Evolutionary conservation across 2,113 vertebrate genomes (phyloP), one percentile per base, ranked within the genome.

Genomic region (Mesembrinibis cayennensis): DNA sequence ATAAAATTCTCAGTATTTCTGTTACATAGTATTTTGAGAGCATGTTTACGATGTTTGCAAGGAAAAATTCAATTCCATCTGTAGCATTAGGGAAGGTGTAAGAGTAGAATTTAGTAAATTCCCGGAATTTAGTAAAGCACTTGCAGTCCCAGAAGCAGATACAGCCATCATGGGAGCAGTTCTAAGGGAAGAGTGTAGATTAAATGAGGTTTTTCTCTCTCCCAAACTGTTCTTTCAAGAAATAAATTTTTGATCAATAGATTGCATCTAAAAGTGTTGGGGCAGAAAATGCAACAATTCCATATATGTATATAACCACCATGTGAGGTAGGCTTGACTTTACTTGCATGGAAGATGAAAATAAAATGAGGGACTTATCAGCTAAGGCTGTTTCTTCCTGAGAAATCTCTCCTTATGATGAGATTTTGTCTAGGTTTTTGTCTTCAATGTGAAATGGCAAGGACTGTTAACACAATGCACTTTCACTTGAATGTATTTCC

Each of bases 171-270:
- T 13, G 32, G 44, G 36, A 81, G 27, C 30, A 89, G 19, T 81
- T n/a, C 67, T 86, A 49, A 81, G 29, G 22, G 67, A 95, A 70
- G 17, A 22, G 2, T 7, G 12, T 73, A 55, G 50, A 53, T 92
- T 69, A 95, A 96, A 90, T 49, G 47, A 92, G 10, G 38, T 59
- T 96, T 93, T 87, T 8, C 50, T 69, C 27, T 94, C 19, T 95
- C 49, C 4, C 29, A 66, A 52, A 21, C 29, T 83, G 32, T 67
- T 93, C 27, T 67, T 94, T 82, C 62, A 91, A 76, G 62, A 93
- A 92, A 89, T 66, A 69, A 1, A 23, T 84, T 90, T 87, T 66
- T 56, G 40, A 92, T 90, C 76, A 45, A 42, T 84, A 93, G 61
- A 61, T 77, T 63, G 26, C 74, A 89, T 86, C 63, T 89, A 19